A percentile compares a stretch with the other conserved stretches of the same genome.
Conservation (phyloP, 1,140 invertebrate species). For the Vanessa atalanta region DNA sequence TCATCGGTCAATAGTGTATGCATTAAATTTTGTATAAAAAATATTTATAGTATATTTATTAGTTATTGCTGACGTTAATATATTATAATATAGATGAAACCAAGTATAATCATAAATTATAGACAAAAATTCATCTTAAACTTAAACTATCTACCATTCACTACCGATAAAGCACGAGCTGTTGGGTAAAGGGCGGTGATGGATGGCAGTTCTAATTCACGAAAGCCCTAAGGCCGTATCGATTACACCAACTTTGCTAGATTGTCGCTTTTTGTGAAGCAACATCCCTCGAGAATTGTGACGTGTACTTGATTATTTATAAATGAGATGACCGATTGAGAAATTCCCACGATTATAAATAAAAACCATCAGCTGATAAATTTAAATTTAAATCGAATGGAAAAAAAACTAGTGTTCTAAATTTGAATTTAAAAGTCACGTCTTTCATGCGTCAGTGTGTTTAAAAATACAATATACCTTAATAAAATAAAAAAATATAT, state of each 20-base stretch:
- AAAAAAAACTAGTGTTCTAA: too few relatives aligned
- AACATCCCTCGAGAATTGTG: not conserved
- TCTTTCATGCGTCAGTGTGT: too few relatives aligned
- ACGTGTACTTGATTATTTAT: slow-evolving; percentile 7
- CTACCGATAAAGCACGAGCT: slow-evolving; percentile 73
- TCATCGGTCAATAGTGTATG: too few relatives aligned
- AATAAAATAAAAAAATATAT: too few relatives aligned
- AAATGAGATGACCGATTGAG: slow-evolving; percentile 17
- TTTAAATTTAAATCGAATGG: too few relatives aligned
- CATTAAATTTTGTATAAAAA: too few relatives aligned
- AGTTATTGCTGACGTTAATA: not conserved
- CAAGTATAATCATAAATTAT: slow-evolving; percentile 16
- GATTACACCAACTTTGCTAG: slow-evolving; percentile 68
- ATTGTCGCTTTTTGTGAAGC: slow-evolving; percentile 32
- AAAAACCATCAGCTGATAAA: not conserved
- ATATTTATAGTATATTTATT: too few relatives aligned
- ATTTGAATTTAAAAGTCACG: too few relatives aligned
- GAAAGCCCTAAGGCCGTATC: slow-evolving; percentile 77
- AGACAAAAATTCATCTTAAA: slow-evolving; percentile 42
- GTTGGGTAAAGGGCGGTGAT: slow-evolving; percentile 76
- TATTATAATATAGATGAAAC: not conserved
- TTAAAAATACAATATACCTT: too few relatives aligned
- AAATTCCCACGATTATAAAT: slow-evolving; percentile 13
- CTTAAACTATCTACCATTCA: slow-evolving; percentile 69
- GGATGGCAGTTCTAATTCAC: slow-evolving; percentile 77